Conservation (phyloP, 2,113 vertebrate species). For the Petroica traversi region DNA sequence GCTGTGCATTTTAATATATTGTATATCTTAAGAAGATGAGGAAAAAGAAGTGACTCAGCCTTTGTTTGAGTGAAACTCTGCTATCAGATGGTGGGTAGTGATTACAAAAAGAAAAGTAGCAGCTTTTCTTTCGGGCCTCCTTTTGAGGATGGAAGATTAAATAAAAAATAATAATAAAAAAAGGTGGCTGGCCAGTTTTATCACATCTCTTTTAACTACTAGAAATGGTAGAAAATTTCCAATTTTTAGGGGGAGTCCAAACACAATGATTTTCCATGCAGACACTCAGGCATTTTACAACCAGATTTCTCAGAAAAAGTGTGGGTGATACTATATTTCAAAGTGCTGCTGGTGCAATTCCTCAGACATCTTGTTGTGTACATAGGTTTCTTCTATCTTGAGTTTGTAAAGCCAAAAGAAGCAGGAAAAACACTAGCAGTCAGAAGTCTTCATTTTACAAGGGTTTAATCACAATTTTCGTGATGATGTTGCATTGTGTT, state of each 20-base stretch:
- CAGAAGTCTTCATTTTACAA: neutral
- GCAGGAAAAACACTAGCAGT: neutral
- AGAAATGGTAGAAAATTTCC: neutral
- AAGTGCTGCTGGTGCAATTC: neutral
- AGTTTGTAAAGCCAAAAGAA: neutral
- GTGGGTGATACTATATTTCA: neutral
- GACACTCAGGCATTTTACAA: neutral
- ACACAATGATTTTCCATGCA: neutral
- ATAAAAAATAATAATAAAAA: neutral
- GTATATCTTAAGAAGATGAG: neutral
- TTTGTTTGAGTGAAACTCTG: neutral
- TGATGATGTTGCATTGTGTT: neutral
- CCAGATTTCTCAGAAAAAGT: neutral
- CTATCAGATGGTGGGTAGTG: neutral
- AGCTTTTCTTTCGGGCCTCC: neutral
- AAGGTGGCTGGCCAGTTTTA: neutral
- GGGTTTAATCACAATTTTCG: neutral
- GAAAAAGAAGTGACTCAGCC: neutral
- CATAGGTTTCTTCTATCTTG: fast-evolving
- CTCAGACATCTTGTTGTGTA: neutral
- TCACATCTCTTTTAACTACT: neutral
- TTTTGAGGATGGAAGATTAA: neutral
- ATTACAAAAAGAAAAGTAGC: neutral
- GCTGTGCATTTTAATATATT: neutral
- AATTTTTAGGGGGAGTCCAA: neutral